Base-by-base conservation (phyloP, 2,113 vertebrate genomes). In the Microcebus lehilahytsara region DNA sequence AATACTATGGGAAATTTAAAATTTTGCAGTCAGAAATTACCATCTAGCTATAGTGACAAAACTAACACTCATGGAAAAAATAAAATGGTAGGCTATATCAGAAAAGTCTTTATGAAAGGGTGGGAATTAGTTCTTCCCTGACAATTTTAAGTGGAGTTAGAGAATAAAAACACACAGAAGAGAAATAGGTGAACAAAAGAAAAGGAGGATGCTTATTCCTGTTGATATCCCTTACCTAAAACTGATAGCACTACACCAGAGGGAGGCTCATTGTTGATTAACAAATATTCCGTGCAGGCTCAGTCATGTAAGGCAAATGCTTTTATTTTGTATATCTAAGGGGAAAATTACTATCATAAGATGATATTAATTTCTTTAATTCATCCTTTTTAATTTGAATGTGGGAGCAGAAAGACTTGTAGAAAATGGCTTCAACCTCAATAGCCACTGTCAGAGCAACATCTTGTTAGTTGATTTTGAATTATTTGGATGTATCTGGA, bases 11-110 rank as follows among this genome's bases (percentile, higher is more conserved):
- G 42, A 93, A 75, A 84, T 96, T 56, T 95, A 94, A 25, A 64
- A 88, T 90, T 53, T 87, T 96, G 20, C 19, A 89, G 75, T 58
- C 77, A 91, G 90, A 95, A 95, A 92, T 90, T 80, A 66, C 37
- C 34, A 34, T 90, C 34, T 97, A 93, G 51, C 74, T 95, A 60
- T 42, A 80, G 46, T 20, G 40, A 69, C 34, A 95, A 71, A 94
- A 60, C 19, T 66, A 93, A 75, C 1, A 87, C 10, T 96, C 4
- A 27, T 66, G 79, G 40, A 93, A 88, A 91, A 83, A 78, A 79
- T 80, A 23, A 91, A 91, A 85, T 66, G 42, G 20, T 88, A 23
- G 42, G 6, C 88, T 97, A 19, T 85, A 42, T 89, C 74, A 93
- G 32, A 89, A 30, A 75, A 56, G 32, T 17, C 46, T 84, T 92